Evolutionary conservation across 2,113 vertebrate genomes (phyloP), one percentile per base, ranked within the genome.

Genomic region (Myotis brandtii): DNA sequence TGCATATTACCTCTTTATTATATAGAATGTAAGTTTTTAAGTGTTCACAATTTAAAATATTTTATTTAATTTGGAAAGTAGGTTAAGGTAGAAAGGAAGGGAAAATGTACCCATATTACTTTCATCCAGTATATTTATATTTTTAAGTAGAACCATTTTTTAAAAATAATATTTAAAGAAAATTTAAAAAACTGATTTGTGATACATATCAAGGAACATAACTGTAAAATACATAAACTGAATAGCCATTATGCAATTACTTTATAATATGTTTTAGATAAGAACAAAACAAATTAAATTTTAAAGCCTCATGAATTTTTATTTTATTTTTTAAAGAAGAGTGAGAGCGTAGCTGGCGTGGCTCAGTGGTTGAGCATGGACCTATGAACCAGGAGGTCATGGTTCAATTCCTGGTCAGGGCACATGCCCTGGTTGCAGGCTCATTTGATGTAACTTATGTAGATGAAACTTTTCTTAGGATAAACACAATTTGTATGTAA

Each of bases 11-110:
- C 40, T 43, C 40, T 6, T 43, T 43, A 43, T 43, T 43, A 6
- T 43, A 43, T 43, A 43, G 40, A 5, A 80, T 64, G 20, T 37
- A 54, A 70, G 27, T 10, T 20, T 56, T 83, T 84, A 18, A 52
- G 11, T 43, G 13, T 79, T 4, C 18, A 77, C 14, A 73, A 32
- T 89, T 93, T 34, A 20, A 80, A 93, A 66, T 64, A 13, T 64
- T 64, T 64, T 64, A 80, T 66, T 56, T 80, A 64, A 73, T 52
- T 93, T 96, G 52, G 11, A 56, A 86, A 79, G 62, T 73, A 86
- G 40, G 20, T 8, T 89, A 92, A 85, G 1, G 6, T 70, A 85
- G n/a, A 64, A 64, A 6, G 25, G 25, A 69, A 76, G 18, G 48
- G 73, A 95, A 95, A 54, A 30, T 93, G 91, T 87, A 80, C 12